phyloP scores from a whole-genome alignment of 2,888 invertebrate genomes.

The Dromius quadrimaculatus region DNA sequence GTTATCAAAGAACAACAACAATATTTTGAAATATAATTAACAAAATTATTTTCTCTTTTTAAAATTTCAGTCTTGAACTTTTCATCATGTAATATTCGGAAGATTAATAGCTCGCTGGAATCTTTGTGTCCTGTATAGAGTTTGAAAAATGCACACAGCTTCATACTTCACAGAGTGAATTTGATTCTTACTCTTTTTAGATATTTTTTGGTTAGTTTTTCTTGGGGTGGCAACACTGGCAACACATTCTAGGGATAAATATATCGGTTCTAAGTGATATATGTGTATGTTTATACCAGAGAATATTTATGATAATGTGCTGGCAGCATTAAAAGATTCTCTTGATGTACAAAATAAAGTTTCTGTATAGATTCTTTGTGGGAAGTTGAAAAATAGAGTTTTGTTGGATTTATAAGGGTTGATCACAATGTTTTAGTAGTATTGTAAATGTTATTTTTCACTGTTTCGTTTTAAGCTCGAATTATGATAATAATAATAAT shows the following conservation, averaged over 20 bases:
- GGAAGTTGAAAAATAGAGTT: too few species aligned
- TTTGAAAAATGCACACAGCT: conserved; percentile 1
- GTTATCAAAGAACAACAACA: too few species aligned
- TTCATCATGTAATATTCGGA: background rate
- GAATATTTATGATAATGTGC: conserved; percentile 31
- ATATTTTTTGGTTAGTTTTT: conserved; percentile 2
- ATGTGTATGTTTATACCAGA: conserved; percentile 20
- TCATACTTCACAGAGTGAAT: background rate
- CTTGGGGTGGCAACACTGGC: conserved; percentile 7
- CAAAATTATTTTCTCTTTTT: too few species aligned
- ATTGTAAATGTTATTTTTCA: too few species aligned
- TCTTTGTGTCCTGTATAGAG: background rate
- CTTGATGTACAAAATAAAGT: too few species aligned
- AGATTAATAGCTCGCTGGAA: background rate
- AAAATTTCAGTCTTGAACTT: background rate
- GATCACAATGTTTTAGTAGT: too few species aligned
- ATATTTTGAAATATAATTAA: too few species aligned
- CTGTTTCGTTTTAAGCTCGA: too few species aligned
- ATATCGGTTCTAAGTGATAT: conserved; percentile 23
- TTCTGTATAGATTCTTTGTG: too few species aligned
- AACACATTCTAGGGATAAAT: conserved; percentile 5
- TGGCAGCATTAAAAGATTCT: conserved; percentile 8
- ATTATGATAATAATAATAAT: too few species aligned
- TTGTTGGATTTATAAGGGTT: too few species aligned
- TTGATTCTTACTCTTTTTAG: conserved; percentile 7